A percentile compares a stretch with the other conserved stretches of the same genome.
Evolutionary conservation across 2,888 invertebrate species (phyloP).

Genomic region (Linyphia triangularis): DNA sequence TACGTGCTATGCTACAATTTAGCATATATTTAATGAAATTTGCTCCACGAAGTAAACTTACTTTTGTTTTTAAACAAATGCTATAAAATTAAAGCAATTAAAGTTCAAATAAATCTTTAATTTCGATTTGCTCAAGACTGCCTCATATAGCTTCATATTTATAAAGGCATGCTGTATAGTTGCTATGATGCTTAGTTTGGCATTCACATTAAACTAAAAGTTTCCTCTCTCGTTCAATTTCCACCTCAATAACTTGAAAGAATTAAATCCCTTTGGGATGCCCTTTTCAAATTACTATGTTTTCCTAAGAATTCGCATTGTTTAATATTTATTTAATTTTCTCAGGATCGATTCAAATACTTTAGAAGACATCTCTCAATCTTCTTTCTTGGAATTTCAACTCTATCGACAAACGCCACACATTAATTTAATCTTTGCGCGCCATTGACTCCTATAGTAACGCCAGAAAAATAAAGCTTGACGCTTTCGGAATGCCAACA

Average conservation of each 20-base stretch:
- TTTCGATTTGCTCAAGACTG: too few relatives aligned
- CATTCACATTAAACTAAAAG: too few relatives aligned
- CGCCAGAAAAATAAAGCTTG: slow-evolving; percentile 41
- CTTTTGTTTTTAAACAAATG: too few relatives aligned
- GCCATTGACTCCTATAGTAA: slow-evolving; percentile 45
- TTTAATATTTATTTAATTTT: not conserved
- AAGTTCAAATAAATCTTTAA: too few relatives aligned
- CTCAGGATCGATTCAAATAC: not conserved
- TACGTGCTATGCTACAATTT: too few relatives aligned
- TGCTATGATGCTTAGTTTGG: too few relatives aligned
- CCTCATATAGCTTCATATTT: too few relatives aligned
- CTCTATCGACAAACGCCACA: slow-evolving; percentile 28
- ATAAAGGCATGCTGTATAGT: too few relatives aligned
- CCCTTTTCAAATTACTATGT: not conserved
- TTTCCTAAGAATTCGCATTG: not conserved
- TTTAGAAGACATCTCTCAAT: slow-evolving; percentile 7
- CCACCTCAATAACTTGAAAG: not conserved
- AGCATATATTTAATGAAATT: too few relatives aligned
- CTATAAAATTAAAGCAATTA: too few relatives aligned
- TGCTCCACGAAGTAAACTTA: too few relatives aligned
- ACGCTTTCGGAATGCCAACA: slow-evolving; percentile 18
- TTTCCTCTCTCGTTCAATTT: not conserved
- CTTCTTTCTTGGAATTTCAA: slow-evolving; percentile 12
- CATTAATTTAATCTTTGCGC: slow-evolving; percentile 54
- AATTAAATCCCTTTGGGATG: not conserved